Evolutionary conservation across 2,113 vertebrate species (phyloP).

Genomic region (Microcebus jonahi): DNA sequence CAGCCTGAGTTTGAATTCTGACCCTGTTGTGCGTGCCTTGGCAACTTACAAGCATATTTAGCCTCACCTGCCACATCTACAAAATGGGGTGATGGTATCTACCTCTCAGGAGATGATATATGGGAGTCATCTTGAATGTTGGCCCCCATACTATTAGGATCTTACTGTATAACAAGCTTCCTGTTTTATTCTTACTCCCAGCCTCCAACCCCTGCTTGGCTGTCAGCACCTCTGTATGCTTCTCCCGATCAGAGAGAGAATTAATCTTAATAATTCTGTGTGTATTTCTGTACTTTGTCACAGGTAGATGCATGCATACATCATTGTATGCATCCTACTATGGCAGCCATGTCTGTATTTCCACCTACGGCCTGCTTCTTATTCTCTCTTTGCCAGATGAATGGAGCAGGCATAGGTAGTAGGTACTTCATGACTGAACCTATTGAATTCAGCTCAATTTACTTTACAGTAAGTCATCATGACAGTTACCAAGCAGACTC

Average conservation of each 20-base stretch:
- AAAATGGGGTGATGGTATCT: not conserved
- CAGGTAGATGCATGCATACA: not conserved
- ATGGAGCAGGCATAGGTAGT: not conserved
- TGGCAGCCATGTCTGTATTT: not conserved
- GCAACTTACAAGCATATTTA: not conserved
- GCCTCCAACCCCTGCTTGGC: not conserved
- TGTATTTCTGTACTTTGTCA: not conserved
- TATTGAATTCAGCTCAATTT: not conserved
- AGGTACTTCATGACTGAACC: not conserved
- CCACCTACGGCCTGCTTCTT: not conserved
- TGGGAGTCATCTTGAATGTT: not conserved
- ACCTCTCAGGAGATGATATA: not conserved
- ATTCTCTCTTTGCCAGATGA: not conserved
- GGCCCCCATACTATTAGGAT: not conserved
- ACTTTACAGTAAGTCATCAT: not conserved
- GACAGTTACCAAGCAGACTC: not conserved
- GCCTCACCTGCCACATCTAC: not conserved
- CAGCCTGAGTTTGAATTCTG: not conserved
- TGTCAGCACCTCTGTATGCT: not conserved
- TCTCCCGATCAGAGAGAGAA: not conserved
- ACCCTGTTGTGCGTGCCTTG: not conserved
- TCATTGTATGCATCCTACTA: not conserved
- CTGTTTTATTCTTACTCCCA: not conserved
- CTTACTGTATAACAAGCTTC: not conserved
- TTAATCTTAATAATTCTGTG: not conserved